A percentile compares a stretch with the other conserved stretches of the same genome.
Conservation (phyloP, 2,113 vertebrate genomes). For the Setophaga kirtlandii region DNA sequence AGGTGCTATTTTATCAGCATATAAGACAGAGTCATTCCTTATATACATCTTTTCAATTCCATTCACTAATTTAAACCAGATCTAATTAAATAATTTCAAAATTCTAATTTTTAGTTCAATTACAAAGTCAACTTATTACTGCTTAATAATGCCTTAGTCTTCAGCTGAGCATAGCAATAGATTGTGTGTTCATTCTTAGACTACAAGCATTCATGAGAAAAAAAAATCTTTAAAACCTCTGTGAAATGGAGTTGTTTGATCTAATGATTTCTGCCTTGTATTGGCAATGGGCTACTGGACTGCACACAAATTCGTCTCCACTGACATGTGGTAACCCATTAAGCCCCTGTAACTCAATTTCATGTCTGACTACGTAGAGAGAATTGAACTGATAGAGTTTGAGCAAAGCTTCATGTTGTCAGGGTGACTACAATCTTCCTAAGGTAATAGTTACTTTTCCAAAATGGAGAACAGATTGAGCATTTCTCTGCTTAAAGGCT, state of each 20-base stretch:
- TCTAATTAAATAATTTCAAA: background rate
- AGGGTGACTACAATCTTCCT: background rate
- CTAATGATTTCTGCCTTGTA: constrained; percentile 5
- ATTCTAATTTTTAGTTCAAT: background rate
- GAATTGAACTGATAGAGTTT: background rate
- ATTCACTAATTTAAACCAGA: background rate
- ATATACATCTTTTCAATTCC: background rate
- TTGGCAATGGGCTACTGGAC: background rate
- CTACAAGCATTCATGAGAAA: background rate
- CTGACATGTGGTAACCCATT: background rate
- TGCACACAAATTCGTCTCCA: background rate
- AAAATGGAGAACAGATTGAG: background rate
- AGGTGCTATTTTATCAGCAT: background rate
- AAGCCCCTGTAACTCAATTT: constrained; percentile 32
- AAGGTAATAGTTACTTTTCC: background rate
- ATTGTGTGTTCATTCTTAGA: background rate
- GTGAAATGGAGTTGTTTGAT: background rate
- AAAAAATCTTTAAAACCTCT: background rate
- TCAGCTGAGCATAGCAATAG: background rate
- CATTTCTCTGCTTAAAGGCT: background rate
- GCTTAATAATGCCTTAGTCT: background rate
- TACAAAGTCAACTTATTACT: background rate
- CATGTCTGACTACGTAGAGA: constrained; percentile 19
- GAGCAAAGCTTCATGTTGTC: background rate
- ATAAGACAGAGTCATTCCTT: background rate